Percentiles rank a stretch among this genome's conserved stretches.
phyloP scores from a whole-genome alignment of 2,797 vertebrate genomes.

The Lerista edwardsae region DNA sequence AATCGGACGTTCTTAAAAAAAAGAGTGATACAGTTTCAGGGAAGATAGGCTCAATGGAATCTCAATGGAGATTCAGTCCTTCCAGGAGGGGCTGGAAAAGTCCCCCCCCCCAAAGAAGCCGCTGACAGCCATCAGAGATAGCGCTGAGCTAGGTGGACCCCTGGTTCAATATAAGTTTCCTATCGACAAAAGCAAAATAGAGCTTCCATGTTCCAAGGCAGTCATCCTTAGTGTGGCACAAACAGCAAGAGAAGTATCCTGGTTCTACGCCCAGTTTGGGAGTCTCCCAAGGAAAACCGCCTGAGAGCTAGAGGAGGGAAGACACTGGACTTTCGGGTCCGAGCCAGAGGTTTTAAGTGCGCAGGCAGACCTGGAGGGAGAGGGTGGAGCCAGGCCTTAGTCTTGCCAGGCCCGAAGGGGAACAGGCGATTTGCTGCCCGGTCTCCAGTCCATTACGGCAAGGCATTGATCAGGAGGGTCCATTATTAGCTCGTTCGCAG shows the following conservation, averaged over 20 bases:
- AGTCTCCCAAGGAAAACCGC: no score
- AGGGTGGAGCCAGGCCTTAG: no score
- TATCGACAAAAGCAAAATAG: not conserved
- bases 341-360: not conserved
- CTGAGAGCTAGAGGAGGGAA: not conserved
- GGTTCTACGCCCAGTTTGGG: not conserved
- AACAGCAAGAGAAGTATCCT: no score
- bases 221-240: not conserved
- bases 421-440: not conserved
- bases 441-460: conserved; percentile 6
- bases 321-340: not conserved
- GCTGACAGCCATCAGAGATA: no score
- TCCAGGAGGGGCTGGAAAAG: no score
- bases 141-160: no score
- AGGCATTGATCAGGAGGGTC: conserved; percentile 25
- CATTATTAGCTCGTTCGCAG: conserved; percentile 41
- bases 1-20: not conserved
- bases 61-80: no score
- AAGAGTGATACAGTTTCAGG: not conserved
- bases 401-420: not conserved
- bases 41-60: no score
- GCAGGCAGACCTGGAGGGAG: no score
- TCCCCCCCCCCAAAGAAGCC: no score
- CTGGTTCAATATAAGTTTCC: no score
- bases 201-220: not conserved